Conservation (phyloP, 2,797 vertebrate species). For the Gastrophryne carolinensis region DNA sequence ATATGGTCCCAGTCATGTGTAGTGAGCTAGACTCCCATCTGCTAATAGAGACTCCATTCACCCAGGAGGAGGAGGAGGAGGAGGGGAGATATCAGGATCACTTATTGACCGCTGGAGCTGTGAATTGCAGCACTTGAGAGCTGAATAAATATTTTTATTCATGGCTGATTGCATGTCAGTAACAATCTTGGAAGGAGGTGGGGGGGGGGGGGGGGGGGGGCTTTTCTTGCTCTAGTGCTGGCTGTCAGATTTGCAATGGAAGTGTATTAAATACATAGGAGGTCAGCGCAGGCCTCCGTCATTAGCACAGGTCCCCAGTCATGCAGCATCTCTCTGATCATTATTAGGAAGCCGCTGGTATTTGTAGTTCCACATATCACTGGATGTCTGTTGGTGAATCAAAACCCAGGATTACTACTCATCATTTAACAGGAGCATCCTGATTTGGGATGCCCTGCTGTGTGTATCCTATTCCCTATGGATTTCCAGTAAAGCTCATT, state of each 20-base stretch:
- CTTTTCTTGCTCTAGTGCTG: not conserved
- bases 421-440: no score
- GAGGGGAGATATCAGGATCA: conserved; percentile 49
- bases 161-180: conserved; percentile 39
- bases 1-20: conserved; percentile 49
- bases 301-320: not conserved
- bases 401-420: no score
- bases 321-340: no score
- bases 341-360: no score
- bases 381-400: no score
- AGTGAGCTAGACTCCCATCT: conserved; percentile 46
- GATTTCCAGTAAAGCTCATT: no score
- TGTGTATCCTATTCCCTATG: no score
- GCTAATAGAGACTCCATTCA: conserved; percentile 19
- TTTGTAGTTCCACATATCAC: no score
- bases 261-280: not conserved
- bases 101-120: conserved; percentile 52
- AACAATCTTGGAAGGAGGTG: conserved; percentile 34
- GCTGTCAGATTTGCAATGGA: not conserved
- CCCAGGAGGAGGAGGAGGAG: conserved; percentile 27
- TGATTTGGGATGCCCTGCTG: no score
- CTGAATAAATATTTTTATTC: conserved; percentile 55
- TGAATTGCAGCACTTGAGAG: conserved; percentile 37
- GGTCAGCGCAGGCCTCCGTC: not conserved
- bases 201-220: no score